Percentiles rank a stretch among this genome's conserved stretches.
These are phyloP conservation scores for Odontocolon sp. DNA, from an alignment of 2,888 invertebrate species.

Conservation along the genomic window DNA sequence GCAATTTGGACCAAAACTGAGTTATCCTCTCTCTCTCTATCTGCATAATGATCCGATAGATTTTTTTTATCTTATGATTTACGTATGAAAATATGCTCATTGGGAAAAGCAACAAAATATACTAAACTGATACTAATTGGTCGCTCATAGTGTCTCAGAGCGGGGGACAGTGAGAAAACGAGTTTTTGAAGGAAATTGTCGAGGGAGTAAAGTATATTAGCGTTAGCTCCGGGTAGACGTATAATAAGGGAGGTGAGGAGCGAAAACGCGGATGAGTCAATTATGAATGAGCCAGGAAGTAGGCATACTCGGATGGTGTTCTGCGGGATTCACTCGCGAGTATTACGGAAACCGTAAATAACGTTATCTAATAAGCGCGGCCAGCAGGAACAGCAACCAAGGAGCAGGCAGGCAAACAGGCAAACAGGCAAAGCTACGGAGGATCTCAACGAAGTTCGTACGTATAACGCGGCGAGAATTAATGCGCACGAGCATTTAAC, in stretches of 20 bases:
- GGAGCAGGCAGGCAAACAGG: conserved; percentile 31
- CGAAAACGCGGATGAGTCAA: conserved; percentile 49
- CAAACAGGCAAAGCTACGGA: background rate
- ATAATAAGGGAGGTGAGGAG: conserved; percentile 24
- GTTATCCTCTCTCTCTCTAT: no score
- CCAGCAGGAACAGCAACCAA: conserved; percentile 15
- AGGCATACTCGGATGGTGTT: conserved; percentile 15
- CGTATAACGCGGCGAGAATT: conserved; percentile 38
- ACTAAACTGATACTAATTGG: conserved; percentile 25
- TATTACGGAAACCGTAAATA: conserved; percentile 56
- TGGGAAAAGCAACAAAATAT: background rate
- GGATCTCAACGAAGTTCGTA: background rate
- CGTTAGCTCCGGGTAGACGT: background rate
- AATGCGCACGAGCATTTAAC: conserved; percentile 45
- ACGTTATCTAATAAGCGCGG: conserved; percentile 56
- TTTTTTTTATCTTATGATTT: no score
- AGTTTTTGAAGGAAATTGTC: conserved; percentile 37
- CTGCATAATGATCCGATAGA: no score
- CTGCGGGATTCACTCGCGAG: conserved; percentile 29
- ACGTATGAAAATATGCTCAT: background rate
- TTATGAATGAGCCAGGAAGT: conserved; percentile 52
- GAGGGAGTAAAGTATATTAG: conserved; percentile 43
- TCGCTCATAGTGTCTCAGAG: conserved; percentile 19
- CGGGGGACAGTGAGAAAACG: conserved; percentile 2
- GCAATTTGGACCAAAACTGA: no score